Evolutionary conservation across 2,888 invertebrate genomes (phyloP), one percentile per base, ranked within the genome.

Genomic region (Ferrisia virgata): DNA sequence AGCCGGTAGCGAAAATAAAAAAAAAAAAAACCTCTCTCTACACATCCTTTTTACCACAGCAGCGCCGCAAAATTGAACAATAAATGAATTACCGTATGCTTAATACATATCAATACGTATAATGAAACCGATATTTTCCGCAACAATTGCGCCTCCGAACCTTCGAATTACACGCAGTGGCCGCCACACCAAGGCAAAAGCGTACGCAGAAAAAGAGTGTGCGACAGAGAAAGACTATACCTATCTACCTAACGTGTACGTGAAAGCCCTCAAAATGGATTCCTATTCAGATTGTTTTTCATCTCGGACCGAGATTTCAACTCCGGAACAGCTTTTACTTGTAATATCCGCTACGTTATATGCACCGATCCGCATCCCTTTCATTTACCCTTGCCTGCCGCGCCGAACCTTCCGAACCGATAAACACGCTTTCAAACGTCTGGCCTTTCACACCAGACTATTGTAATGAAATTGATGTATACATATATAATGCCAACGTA

Each of bases 41-140:
- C 58, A 64, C 58, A 64, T 64, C 58, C 58, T 64, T 64, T n/a
- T 64, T 64, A 47, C 47, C 18, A 47, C 3, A 5, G 58, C 58
- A n/a, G 13, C 4, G 8, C 58, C 28, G 58, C 47, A 28, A 64
- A 22, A 64, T 28, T 11, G 58, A 64, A 64, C 58, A 64, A 64
- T 64, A 64, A 64, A 64, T 64, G 58, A 64, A 64, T 64, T 64
- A 64, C 58, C 58, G 58, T 28, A 2, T 28, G 25, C 28, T 28
- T 3, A 28, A 64, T 64, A 64, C 58, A 28, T 28, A 64, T 64
- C 58, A 28, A 64, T 64, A 64, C 58, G 25, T 47, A 47, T 47
- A 47, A 47, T 28, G 58, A 64, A 64, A 64, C 58, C 58, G 58
- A 64, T 64, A 64, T 64, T 64, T 64, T 64, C 58, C 58, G 58